phyloP scores from a whole-genome alignment of 1,140 invertebrate species.

The Parasteatoda tepidariorum region DNA sequence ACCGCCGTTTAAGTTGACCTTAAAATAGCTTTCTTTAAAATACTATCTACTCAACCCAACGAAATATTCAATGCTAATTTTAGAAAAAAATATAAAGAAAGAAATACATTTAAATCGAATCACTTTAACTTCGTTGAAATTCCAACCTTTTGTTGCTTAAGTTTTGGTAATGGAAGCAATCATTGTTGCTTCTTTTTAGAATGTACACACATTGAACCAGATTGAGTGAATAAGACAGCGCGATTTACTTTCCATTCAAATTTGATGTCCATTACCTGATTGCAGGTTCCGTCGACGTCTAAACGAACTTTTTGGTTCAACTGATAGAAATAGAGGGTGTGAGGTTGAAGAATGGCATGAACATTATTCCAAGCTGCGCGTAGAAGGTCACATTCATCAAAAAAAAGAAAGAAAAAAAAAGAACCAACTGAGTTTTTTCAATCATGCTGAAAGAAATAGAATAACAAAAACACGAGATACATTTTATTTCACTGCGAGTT shows the following conservation, averaged over 20 bases:
- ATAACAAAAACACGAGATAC: background rate
- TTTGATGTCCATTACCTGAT: conserved; percentile 6
- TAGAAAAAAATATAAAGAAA: too few relatives aligned
- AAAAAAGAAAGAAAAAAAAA: too few relatives aligned
- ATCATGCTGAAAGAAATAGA: background rate
- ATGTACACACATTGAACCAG: background rate
- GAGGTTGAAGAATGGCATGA: background rate
- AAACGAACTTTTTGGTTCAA: background rate
- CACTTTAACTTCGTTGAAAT: too few relatives aligned
- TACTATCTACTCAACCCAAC: too few relatives aligned
- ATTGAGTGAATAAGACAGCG: too few relatives aligned
- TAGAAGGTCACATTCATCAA: conserved; percentile 21
- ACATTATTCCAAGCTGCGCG: background rate
- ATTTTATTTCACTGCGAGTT: conserved; percentile 15
- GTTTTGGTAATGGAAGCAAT: too few relatives aligned
- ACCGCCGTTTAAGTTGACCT: too few relatives aligned
- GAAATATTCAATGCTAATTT: too few relatives aligned
- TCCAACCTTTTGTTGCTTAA: too few relatives aligned
- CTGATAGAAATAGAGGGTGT: background rate
- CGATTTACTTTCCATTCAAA: background rate
- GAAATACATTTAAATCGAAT: too few relatives aligned
- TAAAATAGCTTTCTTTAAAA: too few relatives aligned
- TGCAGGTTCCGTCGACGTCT: background rate
- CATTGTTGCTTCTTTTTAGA: background rate
- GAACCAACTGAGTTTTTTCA: background rate